These are phyloP conservation scores for Lycia hirtaria DNA, from an alignment of 2,888 invertebrate species.

Conservation along the genomic window DNA sequence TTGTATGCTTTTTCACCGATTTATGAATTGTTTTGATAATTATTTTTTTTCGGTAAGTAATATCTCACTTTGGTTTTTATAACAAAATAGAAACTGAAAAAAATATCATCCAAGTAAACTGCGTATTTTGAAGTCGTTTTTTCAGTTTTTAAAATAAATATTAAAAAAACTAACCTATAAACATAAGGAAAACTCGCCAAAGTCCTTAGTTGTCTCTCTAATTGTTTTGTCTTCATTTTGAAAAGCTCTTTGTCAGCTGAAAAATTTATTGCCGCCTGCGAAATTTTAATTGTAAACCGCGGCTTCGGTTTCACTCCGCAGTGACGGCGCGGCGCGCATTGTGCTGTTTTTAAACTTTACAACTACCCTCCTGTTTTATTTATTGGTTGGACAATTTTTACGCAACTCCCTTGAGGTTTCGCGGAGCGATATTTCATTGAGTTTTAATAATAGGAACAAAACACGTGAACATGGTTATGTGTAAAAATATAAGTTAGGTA, in stretches of 20 bases:
- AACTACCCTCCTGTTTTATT: slow-evolving; percentile 33
- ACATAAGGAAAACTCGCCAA: too few relatives aligned
- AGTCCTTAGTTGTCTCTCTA: slow-evolving; percentile 13
- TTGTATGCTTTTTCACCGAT: too few relatives aligned
- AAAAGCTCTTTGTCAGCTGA: slow-evolving; percentile 66
- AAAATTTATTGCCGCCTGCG: slow-evolving; percentile 74
- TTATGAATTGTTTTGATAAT: too few relatives aligned
- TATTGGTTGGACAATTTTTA: slow-evolving; percentile 29
- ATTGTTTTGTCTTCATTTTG: slow-evolving; percentile 44
- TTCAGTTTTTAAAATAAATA: too few relatives aligned
- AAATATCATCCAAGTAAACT: too few relatives aligned
- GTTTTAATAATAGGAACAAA: slow-evolving; percentile 9
- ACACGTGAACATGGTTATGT: too few relatives aligned
- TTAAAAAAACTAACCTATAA: too few relatives aligned
- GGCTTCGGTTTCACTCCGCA: slow-evolving; percentile 24
- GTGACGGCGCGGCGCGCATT: slow-evolving; percentile 22
- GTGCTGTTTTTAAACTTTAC: slow-evolving; percentile 34
- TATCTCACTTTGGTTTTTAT: too few relatives aligned
- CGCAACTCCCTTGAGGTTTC: slow-evolving; percentile 26
- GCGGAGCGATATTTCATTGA: slow-evolving; percentile 23
- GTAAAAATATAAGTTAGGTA: too few relatives aligned
- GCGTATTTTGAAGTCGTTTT: too few relatives aligned
- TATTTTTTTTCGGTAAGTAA: too few relatives aligned
- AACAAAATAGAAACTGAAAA: too few relatives aligned
- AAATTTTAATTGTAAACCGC: slow-evolving; percentile 55